Evolutionary conservation across 2,797 vertebrate species (phyloP).

Genomic region (Sebastes wilsoni): DNA sequence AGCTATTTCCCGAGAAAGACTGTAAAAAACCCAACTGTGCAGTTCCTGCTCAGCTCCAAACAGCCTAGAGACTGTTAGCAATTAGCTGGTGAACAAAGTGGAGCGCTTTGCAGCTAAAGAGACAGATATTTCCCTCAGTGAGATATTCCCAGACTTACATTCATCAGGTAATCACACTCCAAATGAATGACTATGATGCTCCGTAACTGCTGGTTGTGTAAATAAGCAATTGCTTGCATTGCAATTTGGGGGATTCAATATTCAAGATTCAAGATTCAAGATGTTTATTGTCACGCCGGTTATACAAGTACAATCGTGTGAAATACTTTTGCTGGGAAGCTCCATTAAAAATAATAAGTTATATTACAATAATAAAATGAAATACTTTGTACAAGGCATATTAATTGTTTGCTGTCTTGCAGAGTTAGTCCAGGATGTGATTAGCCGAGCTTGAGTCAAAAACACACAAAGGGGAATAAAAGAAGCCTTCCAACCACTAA

Average conservation of each 20-base stretch:
- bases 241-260: too few relatives aligned
- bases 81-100: not conserved
- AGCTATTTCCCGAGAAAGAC: too few relatives aligned
- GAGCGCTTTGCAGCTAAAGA: not conserved
- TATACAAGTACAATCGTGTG: too few relatives aligned
- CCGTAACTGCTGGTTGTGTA: not conserved
- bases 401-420: too few relatives aligned
- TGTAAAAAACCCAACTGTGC: not conserved
- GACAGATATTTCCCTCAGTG: not conserved
- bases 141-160: not conserved
- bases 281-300: too few relatives aligned
- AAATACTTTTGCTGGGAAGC: not conserved
- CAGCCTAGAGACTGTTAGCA: not conserved
- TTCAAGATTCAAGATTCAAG: too few relatives aligned
- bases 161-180: not conserved
- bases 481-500: not conserved
- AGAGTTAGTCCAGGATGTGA: too few relatives aligned
- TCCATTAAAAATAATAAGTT: too few relatives aligned
- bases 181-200: not conserved
- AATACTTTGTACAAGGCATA: too few relatives aligned
- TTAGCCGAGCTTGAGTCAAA: too few relatives aligned
- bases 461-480: too few relatives aligned
- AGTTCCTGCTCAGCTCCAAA: not conserved
- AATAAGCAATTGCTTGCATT: not conserved
- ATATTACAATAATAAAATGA: too few relatives aligned